These are phyloP conservation scores for Ophion slaviceki DNA, from an alignment of 2,888 invertebrate genomes.

Conservation along the genomic window DNA sequence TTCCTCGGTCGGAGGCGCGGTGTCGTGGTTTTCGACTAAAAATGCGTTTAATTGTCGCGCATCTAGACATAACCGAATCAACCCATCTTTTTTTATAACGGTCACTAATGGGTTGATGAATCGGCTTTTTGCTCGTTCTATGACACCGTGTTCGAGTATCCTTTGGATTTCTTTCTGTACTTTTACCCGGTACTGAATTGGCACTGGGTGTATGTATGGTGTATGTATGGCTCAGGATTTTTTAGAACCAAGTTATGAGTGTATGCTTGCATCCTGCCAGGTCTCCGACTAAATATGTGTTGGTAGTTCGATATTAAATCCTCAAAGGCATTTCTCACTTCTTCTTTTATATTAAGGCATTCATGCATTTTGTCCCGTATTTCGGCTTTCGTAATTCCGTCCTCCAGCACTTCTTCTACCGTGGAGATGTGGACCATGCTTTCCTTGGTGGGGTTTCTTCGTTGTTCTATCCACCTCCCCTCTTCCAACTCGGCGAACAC, in stretches of 20 bases:
- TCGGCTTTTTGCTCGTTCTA: neutral
- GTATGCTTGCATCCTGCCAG: neutral
- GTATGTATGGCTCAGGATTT: constrained; percentile 9
- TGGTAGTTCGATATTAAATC: neutral
- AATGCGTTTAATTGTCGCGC: constrained; percentile 16
- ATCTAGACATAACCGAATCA: constrained; percentile 6
- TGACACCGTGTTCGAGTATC: constrained; percentile 6
- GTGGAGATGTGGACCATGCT: too few relatives aligned
- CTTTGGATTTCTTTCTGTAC: neutral
- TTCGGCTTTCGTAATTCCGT: neutral
- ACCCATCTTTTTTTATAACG: neutral
- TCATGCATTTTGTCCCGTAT: neutral
- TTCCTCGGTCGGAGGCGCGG: neutral
- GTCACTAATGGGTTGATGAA: constrained; percentile 5
- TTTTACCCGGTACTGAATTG: constrained; percentile 1
- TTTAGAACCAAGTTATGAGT: neutral
- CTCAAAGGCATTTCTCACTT: neutral
- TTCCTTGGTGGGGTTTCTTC: too few relatives aligned
- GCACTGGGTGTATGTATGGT: constrained; percentile 17
- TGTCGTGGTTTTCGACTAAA: neutral
- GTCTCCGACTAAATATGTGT: neutral
- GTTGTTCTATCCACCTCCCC: too few relatives aligned
- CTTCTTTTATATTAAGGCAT: neutral
- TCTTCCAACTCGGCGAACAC: too few relatives aligned
- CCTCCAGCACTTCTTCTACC: neutral